Percentiles rank a stretch among this genome's conserved stretches.
Conservation (phyloP, 2,888 invertebrate species). For the Agrochola lychnidis region DNA sequence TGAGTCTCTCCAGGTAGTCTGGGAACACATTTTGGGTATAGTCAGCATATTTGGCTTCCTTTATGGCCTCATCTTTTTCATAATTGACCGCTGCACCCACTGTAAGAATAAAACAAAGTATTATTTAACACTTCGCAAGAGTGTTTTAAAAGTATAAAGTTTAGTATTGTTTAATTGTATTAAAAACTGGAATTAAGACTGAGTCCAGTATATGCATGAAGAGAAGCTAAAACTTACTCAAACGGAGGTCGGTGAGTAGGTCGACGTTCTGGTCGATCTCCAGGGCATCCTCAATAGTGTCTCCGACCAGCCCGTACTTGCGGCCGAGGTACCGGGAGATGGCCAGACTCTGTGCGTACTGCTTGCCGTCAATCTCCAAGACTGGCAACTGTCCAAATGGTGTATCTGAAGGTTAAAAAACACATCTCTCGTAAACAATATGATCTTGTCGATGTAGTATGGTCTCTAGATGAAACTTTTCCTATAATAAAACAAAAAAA, state of each 20-base stretch:
- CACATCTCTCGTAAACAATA: background rate
- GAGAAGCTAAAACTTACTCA: slow-evolving; percentile 82
- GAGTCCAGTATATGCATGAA: background rate
- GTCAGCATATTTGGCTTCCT: slow-evolving; percentile 63
- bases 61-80: slow-evolving; percentile 62
- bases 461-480: background rate
- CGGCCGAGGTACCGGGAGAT: slow-evolving; percentile 92
- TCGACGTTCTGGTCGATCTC: slow-evolving; percentile 92
- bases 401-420: slow-evolving; percentile 62
- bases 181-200: background rate
- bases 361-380: slow-evolving; percentile 91
- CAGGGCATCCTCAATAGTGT: slow-evolving; percentile 90
- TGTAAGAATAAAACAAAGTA: slow-evolving; percentile 27
- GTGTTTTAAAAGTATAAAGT: background rate
- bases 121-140: background rate
- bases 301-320: slow-evolving; percentile 91
- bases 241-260: slow-evolving; percentile 91
- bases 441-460: background rate
- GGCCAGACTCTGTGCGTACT: slow-evolving; percentile 90
- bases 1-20: slow-evolving; percentile 66
- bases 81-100: slow-evolving; percentile 61
- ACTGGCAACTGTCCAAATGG: slow-evolving; percentile 92
- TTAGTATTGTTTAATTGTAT: background rate
- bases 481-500: background rate
- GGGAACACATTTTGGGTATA: slow-evolving; percentile 65